A percentile compares a stretch with the other conserved stretches of the same genome.
Evolutionary conservation across 1,140 invertebrate species (phyloP).

Genomic region (Pogonus chalceus): DNA sequence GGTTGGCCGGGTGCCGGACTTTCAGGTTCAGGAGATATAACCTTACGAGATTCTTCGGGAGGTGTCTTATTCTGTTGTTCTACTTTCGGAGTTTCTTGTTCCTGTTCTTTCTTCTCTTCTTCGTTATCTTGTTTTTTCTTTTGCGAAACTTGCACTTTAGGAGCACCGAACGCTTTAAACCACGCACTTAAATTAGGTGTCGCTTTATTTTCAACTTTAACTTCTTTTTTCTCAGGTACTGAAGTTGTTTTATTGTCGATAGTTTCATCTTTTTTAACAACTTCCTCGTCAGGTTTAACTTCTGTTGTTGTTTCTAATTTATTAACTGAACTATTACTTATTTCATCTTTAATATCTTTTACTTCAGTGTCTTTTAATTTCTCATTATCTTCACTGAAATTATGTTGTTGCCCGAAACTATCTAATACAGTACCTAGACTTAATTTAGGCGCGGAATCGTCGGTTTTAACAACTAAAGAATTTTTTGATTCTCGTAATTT

Average conservation of each 20-base stretch:
- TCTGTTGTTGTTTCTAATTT: conserved; percentile 20
- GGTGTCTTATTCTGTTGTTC: conserved; percentile 30
- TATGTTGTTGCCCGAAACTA: conserved; percentile 49
- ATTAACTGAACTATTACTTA: conserved; percentile 4
- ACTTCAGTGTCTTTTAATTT: conserved; percentile 34
- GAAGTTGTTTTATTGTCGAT: conserved; percentile 14
- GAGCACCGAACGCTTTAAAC: conserved; percentile 82
- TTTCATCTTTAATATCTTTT: conserved; percentile 24
- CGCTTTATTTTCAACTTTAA: conserved; percentile 43
- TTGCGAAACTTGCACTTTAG: conserved; percentile 40
- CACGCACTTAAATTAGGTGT: conserved; percentile 81
- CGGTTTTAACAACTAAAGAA: conserved; percentile 40
- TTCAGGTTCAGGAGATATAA: conserved; percentile 34
- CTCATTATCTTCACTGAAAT: conserved; percentile 43
- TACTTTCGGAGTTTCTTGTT: conserved; percentile 21
- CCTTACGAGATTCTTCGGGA: conserved; percentile 29
- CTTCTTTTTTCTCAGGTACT: conserved; percentile 1
- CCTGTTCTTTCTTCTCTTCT: conserved; percentile 39
- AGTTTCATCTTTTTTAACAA: conserved; percentile 21
- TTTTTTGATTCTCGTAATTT: conserved; percentile 43
- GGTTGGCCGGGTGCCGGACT: conserved; percentile 43
- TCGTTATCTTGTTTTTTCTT: conserved; percentile 34
- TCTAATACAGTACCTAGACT: conserved; percentile 70
- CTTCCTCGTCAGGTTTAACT: conserved; percentile 19
- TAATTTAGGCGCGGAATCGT: conserved; percentile 60